phyloP scores from a whole-genome alignment of 1,140 invertebrate species.

The Proctacanthus coquilletti region DNA sequence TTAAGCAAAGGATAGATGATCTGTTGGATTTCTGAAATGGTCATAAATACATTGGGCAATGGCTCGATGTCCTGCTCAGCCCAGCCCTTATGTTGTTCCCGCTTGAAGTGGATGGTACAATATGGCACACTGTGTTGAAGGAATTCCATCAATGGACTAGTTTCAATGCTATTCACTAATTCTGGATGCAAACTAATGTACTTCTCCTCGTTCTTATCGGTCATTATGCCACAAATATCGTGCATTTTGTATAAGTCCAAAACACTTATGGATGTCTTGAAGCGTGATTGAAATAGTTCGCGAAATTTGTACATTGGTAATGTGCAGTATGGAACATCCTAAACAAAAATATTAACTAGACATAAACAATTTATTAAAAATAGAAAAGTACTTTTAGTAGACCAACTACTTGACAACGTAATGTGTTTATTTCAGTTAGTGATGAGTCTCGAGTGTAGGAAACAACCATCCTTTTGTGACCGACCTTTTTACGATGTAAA shows the following conservation, averaged over 20 bases:
- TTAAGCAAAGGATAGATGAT: constrained; percentile 23
- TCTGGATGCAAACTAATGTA: constrained; percentile 47
- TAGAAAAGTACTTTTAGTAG: constrained; percentile 35
- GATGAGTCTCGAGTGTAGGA: constrained; percentile 47
- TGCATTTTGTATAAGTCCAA: constrained; percentile 68
- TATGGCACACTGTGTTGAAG: constrained; percentile 42
- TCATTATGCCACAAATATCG: constrained; percentile 57
- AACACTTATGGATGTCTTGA: constrained; percentile 58
- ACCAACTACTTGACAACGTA: constrained; percentile 47
- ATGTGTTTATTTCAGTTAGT: constrained; percentile 44
- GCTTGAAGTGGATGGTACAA: constrained; percentile 41
- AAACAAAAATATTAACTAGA: constrained; percentile 10
- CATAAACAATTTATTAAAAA: background rate
- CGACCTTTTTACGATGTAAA: constrained; percentile 66
- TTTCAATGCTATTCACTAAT: constrained; percentile 28
- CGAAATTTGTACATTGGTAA: constrained; percentile 75
- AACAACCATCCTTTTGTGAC: constrained; percentile 67
- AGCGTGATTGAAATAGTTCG: constrained; percentile 70
- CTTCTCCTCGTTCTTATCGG: constrained; percentile 47
- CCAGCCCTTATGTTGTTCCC: constrained; percentile 43
- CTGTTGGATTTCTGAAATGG: constrained; percentile 22
- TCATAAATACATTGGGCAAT: constrained; percentile 49
- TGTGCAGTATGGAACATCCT: constrained; percentile 57
- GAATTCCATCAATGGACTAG: constrained; percentile 22
- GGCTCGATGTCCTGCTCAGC: constrained; percentile 53